Evolutionary conservation across 2,888 invertebrate species (phyloP), one percentile per base, ranked within the genome.

Genomic region (Plusia festucae): DNA sequence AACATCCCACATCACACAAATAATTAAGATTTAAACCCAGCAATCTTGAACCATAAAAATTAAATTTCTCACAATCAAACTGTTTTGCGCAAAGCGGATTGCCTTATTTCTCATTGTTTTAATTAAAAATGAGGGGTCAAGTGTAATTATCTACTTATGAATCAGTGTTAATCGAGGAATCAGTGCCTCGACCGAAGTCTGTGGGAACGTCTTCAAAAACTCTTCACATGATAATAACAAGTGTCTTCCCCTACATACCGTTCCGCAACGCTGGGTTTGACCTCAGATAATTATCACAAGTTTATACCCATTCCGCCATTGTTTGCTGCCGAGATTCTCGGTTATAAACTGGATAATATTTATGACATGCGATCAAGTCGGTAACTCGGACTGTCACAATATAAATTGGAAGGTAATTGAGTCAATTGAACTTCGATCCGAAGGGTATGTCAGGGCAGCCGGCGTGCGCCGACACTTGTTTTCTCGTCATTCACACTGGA

Each of bases 141-240:
- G 89, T 88, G 89, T 93, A 93, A 93, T 94, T 92, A 93, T 88
- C 87, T 89, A 85, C 87, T 91, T 92, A 93, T 91, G 93, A 93
- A 93, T 93, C 92, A 90, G 89, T 90, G 91, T 88, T 91, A 91
- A 93, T 91, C 90, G 88, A 90, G 89, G 88, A 93, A 93, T 93
- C 94, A 92, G 90, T 89, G 92, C 90, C 82, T 83, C 81, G 85
- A 66, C 78, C 76, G 72, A 79, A 78, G 82, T 84, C 76, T 89
- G 94, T 95, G 94, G 94, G 94, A 95, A 94, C 93, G 91, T 92
- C 93, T 93, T 93, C 88, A 89, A 92, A 93, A 92, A 86, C 79
- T 95, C 94, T 94, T 95, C 94, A 93, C 94, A 95, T 95, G 93
- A 91, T 91, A 90, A 88, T 90, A 92, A 91, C 90, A 88, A 88